Evolutionary conservation across 2,888 invertebrate species (phyloP), one percentile per base, ranked within the genome.

Genomic region (Sabatieria punctata): DNA sequence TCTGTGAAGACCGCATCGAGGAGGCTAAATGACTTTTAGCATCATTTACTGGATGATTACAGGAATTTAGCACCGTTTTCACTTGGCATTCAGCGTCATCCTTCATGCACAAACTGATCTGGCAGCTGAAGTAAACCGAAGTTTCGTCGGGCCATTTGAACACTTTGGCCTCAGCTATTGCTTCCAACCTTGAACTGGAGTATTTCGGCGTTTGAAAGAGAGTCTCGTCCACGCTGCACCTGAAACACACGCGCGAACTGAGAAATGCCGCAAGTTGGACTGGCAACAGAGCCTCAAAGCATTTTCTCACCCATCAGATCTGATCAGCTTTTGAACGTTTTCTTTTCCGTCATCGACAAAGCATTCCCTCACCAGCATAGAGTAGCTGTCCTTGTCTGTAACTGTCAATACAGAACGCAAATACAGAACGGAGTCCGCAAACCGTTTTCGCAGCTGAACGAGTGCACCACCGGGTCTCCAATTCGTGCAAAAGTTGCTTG

Each of bases 61-160:
- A n/a, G n/a, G n/a, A n/a, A n/a, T n/a, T n/a, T n/a, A n/a, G n/a
- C n/a, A n/a, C n/a, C n/a, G n/a, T n/a, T n/a, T n/a, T n/a, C n/a
- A n/a, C n/a, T n/a, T 33, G n/a, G 47, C 49, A 49, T 21, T 46
- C 42, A 6, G 8, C 35, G 21, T 33, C 39, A 24, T 47, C 46
- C 22, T 30, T 35, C 43, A 43, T 47, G 36, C 49, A 49, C 2
- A 49, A 35, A 1, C 30, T 38, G 4, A 49, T 43, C 26, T 49
- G 47, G 38, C 49, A 49, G 35, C 23, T 39, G 43, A 49, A 49
- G 26, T 47, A 49, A n/a, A 49, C 42, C 3, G 43, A 15, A 3
- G 47, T 3, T 42, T 49, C 43, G 40, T 49, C 49, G 18, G 49
- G 49, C 49, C 49, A 49, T 35, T 49, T 49, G 45, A 49, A 49